These are phyloP conservation scores for Fragum fragum DNA, from an alignment of 2,888 invertebrate species.

Conservation along the genomic window DNA sequence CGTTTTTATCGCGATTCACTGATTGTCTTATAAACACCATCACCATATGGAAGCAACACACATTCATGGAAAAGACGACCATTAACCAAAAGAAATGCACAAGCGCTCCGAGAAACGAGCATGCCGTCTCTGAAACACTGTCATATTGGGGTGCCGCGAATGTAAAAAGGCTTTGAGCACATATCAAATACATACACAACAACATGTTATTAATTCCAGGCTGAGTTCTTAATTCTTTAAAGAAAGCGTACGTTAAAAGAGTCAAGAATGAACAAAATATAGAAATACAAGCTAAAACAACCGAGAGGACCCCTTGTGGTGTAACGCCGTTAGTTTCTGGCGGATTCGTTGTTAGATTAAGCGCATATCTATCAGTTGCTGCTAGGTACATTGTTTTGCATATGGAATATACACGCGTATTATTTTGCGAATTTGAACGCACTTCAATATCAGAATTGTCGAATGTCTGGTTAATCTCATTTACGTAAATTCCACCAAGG, in stretches of 20 bases:
- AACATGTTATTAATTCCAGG: constrained; percentile 62
- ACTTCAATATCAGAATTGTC: neutral
- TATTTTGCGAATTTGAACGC: neutral
- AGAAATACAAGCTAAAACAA: constrained; percentile 43
- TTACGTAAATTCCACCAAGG: neutral
- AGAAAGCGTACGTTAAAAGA: constrained; percentile 43
- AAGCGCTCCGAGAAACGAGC: constrained; percentile 41
- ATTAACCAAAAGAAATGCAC: constrained; percentile 58
- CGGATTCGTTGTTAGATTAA: neutral
- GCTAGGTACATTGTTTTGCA: constrained; percentile 20
- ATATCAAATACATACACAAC: constrained; percentile 32
- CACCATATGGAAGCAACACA: constrained; percentile 59
- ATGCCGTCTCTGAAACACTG: constrained; percentile 26
- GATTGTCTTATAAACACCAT: constrained; percentile 28
- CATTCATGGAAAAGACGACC: constrained; percentile 57
- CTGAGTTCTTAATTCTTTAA: constrained; percentile 50
- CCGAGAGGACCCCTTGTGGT: constrained; percentile 46
- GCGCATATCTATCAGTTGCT: neutral
- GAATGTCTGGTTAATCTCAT: neutral
- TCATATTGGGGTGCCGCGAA: constrained; percentile 39
- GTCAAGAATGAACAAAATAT: constrained; percentile 40
- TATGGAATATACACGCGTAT: neutral
- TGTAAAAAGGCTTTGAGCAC: constrained; percentile 53
- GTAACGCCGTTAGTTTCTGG: neutral
- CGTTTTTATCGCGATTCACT: neutral